These are phyloP conservation scores for Acleris cristana DNA, from an alignment of 2,888 invertebrate genomes.

Conservation along the genomic window DNA sequence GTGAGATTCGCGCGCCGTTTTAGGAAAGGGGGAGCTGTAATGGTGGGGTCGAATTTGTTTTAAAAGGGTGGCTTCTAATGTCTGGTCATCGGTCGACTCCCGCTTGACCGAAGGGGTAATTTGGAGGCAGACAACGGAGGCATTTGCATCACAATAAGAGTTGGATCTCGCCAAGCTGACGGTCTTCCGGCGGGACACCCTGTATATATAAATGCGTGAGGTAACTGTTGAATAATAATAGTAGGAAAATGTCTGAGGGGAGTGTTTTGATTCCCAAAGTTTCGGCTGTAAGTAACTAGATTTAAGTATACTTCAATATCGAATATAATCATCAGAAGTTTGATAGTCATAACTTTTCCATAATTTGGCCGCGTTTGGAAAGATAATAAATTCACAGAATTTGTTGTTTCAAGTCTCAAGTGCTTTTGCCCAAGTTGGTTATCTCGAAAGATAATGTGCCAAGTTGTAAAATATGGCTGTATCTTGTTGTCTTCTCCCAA, in stretches of 20 bases:
- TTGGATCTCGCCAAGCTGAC: conserved; percentile 63
- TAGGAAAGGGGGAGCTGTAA: conserved; percentile 44
- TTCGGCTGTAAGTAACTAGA: conserved; percentile 17
- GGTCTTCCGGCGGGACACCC: conserved; percentile 77
- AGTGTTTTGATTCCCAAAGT: conserved; percentile 31
- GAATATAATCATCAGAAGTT: neutral
- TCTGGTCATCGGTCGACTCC: conserved; percentile 73
- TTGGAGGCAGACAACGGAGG: conserved; percentile 81
- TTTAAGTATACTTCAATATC: neutral
- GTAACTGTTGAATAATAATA: conserved; percentile 70
- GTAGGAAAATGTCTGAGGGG: conserved; percentile 38
- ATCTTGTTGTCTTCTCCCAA: neutral
- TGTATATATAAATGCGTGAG: conserved; percentile 63
- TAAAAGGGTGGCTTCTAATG: conserved; percentile 80
- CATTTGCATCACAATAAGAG: conserved; percentile 81
- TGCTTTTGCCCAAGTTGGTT: conserved; percentile 6
- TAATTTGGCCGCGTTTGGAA: conserved; percentile 1
- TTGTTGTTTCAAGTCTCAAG: conserved; percentile 9
- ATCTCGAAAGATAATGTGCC: neutral
- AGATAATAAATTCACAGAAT: conserved; percentile 5
- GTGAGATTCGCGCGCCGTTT: conserved; percentile 53
- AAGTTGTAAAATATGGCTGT: conserved; percentile 15
- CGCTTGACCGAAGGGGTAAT: conserved; percentile 81
- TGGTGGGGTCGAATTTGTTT: conserved; percentile 66
- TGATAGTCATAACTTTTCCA: conserved; percentile 3